phyloP scores from a whole-genome alignment of 2,113 vertebrate genomes.

The Eurystomus gularis region DNA sequence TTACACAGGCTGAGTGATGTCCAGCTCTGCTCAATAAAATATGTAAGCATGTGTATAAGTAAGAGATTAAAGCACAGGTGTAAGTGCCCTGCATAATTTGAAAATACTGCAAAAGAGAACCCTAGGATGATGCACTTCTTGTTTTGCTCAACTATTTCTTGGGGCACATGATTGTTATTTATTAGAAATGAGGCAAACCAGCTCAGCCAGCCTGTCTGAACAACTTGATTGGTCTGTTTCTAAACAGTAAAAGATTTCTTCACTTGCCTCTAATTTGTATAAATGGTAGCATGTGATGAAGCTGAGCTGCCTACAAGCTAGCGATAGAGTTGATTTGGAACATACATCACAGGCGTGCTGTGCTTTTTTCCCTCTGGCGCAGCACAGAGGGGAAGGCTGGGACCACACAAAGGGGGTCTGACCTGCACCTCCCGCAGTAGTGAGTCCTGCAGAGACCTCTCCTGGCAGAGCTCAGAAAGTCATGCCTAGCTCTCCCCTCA shows the following conservation, averaged over 20 bases:
- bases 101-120: neutral
- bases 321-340: neutral
- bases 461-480: slow-evolving; percentile 36
- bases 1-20: neutral
- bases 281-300: neutral
- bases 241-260: neutral
- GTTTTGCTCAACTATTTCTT: neutral
- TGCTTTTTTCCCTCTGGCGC: neutral
- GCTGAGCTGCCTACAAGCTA: neutral
- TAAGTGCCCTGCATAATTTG: neutral
- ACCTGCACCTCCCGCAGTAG: neutral
- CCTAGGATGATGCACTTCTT: neutral
- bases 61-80: neutral
- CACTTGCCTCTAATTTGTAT: neutral
- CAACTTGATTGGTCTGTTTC: neutral
- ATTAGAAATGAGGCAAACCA: neutral
- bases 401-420: neutral
- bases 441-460: slow-evolving; percentile 67
- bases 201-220: neutral
- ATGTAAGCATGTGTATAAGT: neutral
- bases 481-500: neutral
- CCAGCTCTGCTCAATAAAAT: neutral
- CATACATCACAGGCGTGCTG: fast-evolving
- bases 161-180: neutral
- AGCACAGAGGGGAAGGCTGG: neutral